These are phyloP conservation scores for Notothenia coriiceps DNA, from an alignment of 2,113 vertebrate species.

Conservation along the genomic window DNA sequence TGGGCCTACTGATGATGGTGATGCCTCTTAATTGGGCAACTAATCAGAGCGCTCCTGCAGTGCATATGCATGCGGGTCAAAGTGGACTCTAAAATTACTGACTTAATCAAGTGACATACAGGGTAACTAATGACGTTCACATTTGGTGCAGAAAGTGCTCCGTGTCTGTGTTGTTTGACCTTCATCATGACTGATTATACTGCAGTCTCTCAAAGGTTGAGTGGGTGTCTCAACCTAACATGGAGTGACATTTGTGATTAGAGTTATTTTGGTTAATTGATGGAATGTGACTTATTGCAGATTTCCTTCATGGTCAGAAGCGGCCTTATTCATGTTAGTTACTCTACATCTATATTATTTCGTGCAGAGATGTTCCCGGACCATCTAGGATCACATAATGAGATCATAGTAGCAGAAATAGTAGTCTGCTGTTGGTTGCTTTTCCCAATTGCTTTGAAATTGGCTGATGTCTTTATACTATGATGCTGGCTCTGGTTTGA, in stretches of 20 bases:
- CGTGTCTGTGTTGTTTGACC: conserved; percentile 56
- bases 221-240: conserved; percentile 31
- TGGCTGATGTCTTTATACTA: conserved; percentile 33
- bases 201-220: conserved; percentile 52
- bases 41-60: conserved; percentile 64
- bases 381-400: conserved; percentile 36
- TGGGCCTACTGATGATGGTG: conserved; percentile 54
- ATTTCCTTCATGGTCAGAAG: conserved; percentile 13
- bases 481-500: conserved; percentile 9
- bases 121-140: conserved; percentile 62
- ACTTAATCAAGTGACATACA: conserved; percentile 66
- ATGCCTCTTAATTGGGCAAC: conserved; percentile 52
- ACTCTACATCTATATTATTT: conserved; percentile 10
- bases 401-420: conserved; percentile 47
- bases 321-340: conserved; percentile 16
- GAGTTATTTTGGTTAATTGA: conserved; percentile 52
- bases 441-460: conserved; percentile 21
- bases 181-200: conserved; percentile 64
- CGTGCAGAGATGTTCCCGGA: conserved; percentile 22
- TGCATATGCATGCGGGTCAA: conserved; percentile 55
- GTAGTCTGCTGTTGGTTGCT: conserved; percentile 48
- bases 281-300: conserved; percentile 45
- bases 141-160: conserved; percentile 36
- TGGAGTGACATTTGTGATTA: conserved; percentile 56
- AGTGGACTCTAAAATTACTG: conserved; percentile 58